These are phyloP conservation scores for Lagria hirta DNA, from an alignment of 2,888 invertebrate genomes.

Conservation along the genomic window DNA sequence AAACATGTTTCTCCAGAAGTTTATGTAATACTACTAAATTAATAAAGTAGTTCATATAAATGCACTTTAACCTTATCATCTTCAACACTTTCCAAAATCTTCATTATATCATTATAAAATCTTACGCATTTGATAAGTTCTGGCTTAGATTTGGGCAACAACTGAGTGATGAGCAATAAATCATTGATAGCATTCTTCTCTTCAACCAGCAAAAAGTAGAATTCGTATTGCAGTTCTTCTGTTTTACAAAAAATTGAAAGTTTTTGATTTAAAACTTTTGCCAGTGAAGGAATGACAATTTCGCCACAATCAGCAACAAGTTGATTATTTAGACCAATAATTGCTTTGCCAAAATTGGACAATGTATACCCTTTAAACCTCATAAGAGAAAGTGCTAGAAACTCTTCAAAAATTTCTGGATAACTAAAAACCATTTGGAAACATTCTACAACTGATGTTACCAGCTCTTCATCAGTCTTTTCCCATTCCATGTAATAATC, in stretches of 20 bases:
- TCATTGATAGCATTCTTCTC: not conserved
- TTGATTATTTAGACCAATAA: slow-evolving; percentile 1
- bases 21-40: too few relatives aligned
- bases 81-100: not conserved
- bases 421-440: not conserved
- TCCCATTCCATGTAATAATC: slow-evolving; percentile 4
- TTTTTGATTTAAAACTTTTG: not conserved
- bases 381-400: not conserved
- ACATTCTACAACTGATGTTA: not conserved
- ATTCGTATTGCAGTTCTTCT: not conserved
- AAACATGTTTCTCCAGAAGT: too few relatives aligned
- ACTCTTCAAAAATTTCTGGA: slow-evolving; percentile 6
- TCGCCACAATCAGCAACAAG: not conserved
- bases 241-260: slow-evolving; percentile 1
- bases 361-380: slow-evolving; percentile 1
- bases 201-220: slow-evolving; percentile 2
- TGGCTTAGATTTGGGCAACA: not conserved
- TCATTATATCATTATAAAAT: not conserved
- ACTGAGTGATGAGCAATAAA: not conserved
- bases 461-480: not conserved
- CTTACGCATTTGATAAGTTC: not conserved
- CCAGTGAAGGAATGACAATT: not conserved
- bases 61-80: slow-evolving; percentile 5
- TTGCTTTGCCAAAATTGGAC: not conserved
- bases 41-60: too few relatives aligned